Conservation (phyloP, 1,140 invertebrate genomes). For the Sogatella furcifera region DNA sequence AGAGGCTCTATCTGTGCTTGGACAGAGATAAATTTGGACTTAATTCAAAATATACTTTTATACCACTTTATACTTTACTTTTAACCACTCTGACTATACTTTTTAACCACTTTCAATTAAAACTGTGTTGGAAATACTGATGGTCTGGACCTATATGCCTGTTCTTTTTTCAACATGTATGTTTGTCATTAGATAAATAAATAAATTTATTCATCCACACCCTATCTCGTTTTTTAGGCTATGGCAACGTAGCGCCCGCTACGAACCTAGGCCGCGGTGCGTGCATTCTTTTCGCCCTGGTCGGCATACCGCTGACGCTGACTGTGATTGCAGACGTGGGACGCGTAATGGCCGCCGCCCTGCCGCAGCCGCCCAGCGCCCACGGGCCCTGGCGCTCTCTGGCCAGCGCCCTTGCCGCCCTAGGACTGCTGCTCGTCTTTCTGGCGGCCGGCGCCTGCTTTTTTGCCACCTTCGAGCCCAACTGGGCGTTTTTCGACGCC, state of each 20-base stretch:
- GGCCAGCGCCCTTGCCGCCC: slow-evolving; percentile 51
- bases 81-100: too few relatives aligned
- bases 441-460: slow-evolving; percentile 57
- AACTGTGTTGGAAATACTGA: too few relatives aligned
- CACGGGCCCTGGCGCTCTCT: slow-evolving; percentile 5
- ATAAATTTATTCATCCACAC: too few relatives aligned
- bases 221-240: slow-evolving; percentile 66
- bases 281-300: slow-evolving; percentile 84
- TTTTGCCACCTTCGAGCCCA: slow-evolving; percentile 63
- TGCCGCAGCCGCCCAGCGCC: slow-evolving; percentile 32
- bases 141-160: too few relatives aligned
- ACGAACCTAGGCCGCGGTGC: slow-evolving; percentile 75
- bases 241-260: slow-evolving; percentile 88
- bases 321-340: slow-evolving; percentile 90
- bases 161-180: too few relatives aligned
- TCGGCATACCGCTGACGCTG: slow-evolving; percentile 87
- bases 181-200: too few relatives aligned
- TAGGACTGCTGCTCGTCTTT: slow-evolving; percentile 62
- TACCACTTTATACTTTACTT: too few relatives aligned
- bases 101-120: too few relatives aligned
- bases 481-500: slow-evolving; percentile 85
- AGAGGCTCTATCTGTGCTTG: too few relatives aligned
- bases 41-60: too few relatives aligned
- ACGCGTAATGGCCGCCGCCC: slow-evolving; percentile 67
- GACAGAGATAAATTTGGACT: too few relatives aligned